These are phyloP conservation scores for Drusus annulatus DNA, from an alignment of 1,140 invertebrate species.

Conservation along the genomic window DNA sequence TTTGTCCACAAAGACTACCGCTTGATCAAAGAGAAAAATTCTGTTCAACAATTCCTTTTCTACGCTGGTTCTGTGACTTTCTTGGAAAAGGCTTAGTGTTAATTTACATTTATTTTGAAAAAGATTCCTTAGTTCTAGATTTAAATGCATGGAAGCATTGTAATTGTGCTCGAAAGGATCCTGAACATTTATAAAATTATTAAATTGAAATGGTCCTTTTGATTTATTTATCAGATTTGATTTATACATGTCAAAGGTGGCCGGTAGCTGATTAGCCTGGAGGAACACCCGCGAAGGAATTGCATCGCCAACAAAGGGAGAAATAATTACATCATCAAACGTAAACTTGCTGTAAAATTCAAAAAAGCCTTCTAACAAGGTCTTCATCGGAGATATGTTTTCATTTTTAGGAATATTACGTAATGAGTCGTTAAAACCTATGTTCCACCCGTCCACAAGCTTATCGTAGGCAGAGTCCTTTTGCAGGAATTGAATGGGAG, in stretches of 20 bases:
- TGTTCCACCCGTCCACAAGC: slow-evolving; percentile 67
- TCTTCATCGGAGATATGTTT: slow-evolving; percentile 60
- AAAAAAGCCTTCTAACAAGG: slow-evolving; percentile 70
- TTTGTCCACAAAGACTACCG: neutral
- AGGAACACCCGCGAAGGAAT: slow-evolving; percentile 47
- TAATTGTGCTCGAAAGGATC: slow-evolving; percentile 71
- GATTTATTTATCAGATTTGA: slow-evolving; percentile 55
- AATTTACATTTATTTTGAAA: slow-evolving; percentile 43
- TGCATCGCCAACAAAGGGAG: slow-evolving; percentile 67
- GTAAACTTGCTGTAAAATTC: slow-evolving; percentile 68
- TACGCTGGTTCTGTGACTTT: neutral
- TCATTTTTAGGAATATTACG: slow-evolving; percentile 53
- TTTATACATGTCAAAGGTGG: slow-evolving; percentile 59
- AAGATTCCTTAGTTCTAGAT: neutral
- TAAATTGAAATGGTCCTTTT: slow-evolving; percentile 61
- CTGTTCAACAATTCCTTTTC: neutral
- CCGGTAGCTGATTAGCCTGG: neutral
- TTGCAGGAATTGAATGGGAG: slow-evolving; percentile 73
- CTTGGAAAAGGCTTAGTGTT: neutral
- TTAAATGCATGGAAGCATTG: slow-evolving; percentile 66
- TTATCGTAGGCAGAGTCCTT: slow-evolving; percentile 47
- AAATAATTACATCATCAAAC: slow-evolving; percentile 66
- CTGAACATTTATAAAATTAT: slow-evolving; percentile 64
- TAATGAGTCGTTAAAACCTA: slow-evolving; percentile 61
- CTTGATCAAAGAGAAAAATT: neutral